Evolutionary conservation across 35 echinoderm and acorn worm species (phyloP).

Genomic region (Strongylocentrotus purpuratus): DNA sequence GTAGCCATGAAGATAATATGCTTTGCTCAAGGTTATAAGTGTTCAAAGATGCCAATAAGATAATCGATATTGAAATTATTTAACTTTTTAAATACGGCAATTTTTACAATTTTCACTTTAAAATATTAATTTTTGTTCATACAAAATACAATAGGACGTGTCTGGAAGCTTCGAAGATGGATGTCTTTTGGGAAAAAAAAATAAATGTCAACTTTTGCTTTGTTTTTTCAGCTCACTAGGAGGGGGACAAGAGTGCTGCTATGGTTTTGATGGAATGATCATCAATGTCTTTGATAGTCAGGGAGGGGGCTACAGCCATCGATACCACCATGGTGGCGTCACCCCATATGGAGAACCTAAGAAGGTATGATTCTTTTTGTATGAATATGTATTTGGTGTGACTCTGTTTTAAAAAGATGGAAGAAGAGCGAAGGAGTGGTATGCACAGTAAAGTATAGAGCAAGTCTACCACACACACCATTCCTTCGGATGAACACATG

Average conservation of each 20-base stretch:
- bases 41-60: too few species aligned
- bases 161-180: too few species aligned
- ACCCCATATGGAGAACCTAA: background rate
- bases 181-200: too few species aligned
- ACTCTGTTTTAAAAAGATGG: background rate
- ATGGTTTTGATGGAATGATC: constrained; percentile 14
- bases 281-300: background rate
- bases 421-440: background rate
- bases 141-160: too few species aligned
- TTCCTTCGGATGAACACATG: background rate
- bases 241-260: constrained; percentile 48
- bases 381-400: background rate
- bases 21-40: too few species aligned
- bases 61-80: too few species aligned
- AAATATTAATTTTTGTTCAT: too few species aligned
- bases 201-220: background rate
- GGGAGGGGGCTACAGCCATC: constrained; percentile 31
- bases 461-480: too few species aligned
- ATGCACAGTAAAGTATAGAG: background rate
- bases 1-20: too few species aligned
- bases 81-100: too few species aligned
- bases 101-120: too few species aligned
- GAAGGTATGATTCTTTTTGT: background rate
- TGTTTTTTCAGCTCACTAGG: background rate
- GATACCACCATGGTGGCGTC: constrained; percentile 16